Percentiles rank a stretch among this genome's conserved stretches.
Evolutionary conservation across 1,140 invertebrate genomes (phyloP).

Genomic region (Carcinoscorpius rotundicauda): DNA sequence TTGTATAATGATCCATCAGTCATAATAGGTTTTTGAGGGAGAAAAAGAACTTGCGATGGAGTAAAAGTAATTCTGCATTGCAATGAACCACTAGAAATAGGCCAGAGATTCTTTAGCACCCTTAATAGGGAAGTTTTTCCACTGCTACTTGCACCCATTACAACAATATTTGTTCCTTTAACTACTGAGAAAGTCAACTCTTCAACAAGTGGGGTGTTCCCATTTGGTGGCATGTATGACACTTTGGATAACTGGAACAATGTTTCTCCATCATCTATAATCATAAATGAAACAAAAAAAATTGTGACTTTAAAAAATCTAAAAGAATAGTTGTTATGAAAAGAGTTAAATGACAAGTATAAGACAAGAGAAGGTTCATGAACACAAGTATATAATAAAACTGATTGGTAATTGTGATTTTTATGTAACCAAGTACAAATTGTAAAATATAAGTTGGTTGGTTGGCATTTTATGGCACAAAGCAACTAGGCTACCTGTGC

Average conservation of each 20-base stretch:
- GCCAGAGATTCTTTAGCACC: constrained; percentile 45
- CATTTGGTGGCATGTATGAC: constrained; percentile 22
- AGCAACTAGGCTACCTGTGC: too few relatives aligned
- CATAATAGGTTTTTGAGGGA: constrained; percentile 48
- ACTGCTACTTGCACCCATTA: constrained; percentile 45
- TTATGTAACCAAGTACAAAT: too few relatives aligned
- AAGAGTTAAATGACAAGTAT: too few relatives aligned
- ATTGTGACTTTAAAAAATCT: too few relatives aligned
- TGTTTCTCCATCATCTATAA: constrained; percentile 1
- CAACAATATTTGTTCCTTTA: constrained; percentile 37
- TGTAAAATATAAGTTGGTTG: too few relatives aligned
- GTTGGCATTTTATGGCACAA: too few relatives aligned
- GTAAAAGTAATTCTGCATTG: constrained; percentile 23
- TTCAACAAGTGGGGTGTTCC: constrained; percentile 7
- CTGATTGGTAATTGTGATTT: too few relatives aligned
- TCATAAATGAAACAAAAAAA: too few relatives aligned
- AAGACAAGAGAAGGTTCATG: too few relatives aligned
- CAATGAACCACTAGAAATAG: constrained; percentile 32
- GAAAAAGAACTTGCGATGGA: constrained; percentile 36
- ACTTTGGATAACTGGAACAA: constrained; percentile 17
- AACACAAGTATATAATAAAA: too few relatives aligned
- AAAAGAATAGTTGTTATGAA: too few relatives aligned
- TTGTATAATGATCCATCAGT: constrained; percentile 44
- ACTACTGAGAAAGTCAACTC: constrained; percentile 28
- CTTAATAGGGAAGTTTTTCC: constrained; percentile 48